Base-by-base conservation (phyloP, 2,888 invertebrate species). In the Coelopa pilipes region DNA sequence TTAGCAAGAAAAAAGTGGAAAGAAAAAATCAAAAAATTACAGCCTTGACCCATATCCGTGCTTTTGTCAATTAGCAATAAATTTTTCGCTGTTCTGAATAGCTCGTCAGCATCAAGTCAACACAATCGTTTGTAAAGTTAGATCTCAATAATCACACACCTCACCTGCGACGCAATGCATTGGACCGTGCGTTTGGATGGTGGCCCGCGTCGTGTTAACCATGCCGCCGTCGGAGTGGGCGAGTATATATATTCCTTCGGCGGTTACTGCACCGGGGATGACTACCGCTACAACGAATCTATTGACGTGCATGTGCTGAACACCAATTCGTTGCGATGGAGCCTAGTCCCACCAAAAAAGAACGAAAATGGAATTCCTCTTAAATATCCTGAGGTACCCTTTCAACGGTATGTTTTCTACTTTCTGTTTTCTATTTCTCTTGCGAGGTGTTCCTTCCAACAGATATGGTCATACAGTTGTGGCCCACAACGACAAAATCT, bases 391-490 rank as follows among this genome's bases (percentile, higher is more conserved):
- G 88, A 89, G 63, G 89, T 92, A 63, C 96, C 95, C 0, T 95
- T 93, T 84, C 95, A 95, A 87, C 90, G 87, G 83, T 83, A 60
- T 76, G 74, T 60, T 62, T 5, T 50, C 24, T 21, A 13, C 55
- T 55, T 66, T 19, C 34, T 57, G 21, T 34, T 55, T 66, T 45
- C 15, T 34, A 47, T 70, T 59, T 57, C 45, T 7, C 12, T 59
- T 60, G 15, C 2, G 15, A 50, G n/a, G 15, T 55, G 12, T 7
- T 66, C 9, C 13, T 17, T 59, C 5, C 19, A 5, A n/a, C 34
- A 79, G 84, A 71, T 98, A 97, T 88, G 97, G 97, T 0, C 97
- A 98, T 85, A 94, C 97, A n/a, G 94, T 94, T 65, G 94, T 96
- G 1, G 92, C 92, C 0, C 93, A 94, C 85, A 90, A 91, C 55